Evolutionary conservation across 2,888 invertebrate species (phyloP).

Genomic region (Erebia palarica): DNA sequence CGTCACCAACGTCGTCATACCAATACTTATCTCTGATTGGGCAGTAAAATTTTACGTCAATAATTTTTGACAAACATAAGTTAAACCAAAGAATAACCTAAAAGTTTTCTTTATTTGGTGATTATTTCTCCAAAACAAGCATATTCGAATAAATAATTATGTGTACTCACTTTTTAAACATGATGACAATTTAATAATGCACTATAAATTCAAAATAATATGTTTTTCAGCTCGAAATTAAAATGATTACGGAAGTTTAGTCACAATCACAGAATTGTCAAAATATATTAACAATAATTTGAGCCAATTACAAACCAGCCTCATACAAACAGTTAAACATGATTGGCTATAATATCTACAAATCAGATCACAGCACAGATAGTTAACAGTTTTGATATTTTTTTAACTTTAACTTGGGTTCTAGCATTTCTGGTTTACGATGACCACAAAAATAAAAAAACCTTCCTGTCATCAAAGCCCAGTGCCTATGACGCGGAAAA

Average conservation of each 20-base stretch:
- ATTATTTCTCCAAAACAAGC: neutral
- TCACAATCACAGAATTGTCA: conserved; percentile 41
- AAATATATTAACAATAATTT: conserved; percentile 37
- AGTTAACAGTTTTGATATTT: neutral
- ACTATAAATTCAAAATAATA: conserved; percentile 17
- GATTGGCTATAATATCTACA: conserved; percentile 32
- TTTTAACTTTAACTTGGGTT: neutral
- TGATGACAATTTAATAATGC: conserved; percentile 46
- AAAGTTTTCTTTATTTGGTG: conserved; percentile 29
- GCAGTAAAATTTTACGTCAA: conserved; percentile 48
- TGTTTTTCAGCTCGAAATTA: conserved; percentile 25
- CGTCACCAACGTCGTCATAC: conserved; percentile 33
- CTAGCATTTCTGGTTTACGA: neutral
- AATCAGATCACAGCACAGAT: conserved; percentile 26
- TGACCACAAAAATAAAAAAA: no score
- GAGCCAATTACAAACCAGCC: conserved; percentile 32
- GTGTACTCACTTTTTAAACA: conserved; percentile 79
- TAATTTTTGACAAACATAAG: conserved; percentile 45
- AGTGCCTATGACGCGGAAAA: no score
- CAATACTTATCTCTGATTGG: conserved; percentile 48
- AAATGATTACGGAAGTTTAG: conserved; percentile 34
- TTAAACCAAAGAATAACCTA: conserved; percentile 55
- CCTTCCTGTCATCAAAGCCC: no score
- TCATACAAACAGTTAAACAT: neutral
- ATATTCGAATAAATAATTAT: conserved; percentile 8